A percentile compares a stretch with the other conserved stretches of the same genome.
Conservation (phyloP, 2,888 invertebrate genomes). For the Auanema freiburgensis region DNA sequence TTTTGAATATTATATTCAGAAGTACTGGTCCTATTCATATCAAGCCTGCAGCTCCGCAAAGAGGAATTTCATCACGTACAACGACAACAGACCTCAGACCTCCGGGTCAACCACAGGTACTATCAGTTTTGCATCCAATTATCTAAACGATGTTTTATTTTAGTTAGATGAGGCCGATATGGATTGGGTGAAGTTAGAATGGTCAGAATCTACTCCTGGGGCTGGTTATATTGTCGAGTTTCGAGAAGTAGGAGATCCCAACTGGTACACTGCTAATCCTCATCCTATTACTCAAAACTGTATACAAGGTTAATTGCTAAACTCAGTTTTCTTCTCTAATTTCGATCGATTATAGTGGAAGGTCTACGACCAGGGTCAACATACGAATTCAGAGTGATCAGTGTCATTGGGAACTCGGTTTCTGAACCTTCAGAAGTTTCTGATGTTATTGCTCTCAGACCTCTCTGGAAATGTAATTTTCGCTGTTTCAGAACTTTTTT, state of each 20-base stretch:
- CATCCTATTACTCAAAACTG: constrained; percentile 53
- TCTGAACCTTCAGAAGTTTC: constrained; percentile 55
- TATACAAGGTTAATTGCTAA: constrained; percentile 38
- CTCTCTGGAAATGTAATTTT: constrained; percentile 28
- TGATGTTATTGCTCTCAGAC: constrained; percentile 57
- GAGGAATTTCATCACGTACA: constrained; percentile 23
- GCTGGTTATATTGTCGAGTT: constrained; percentile 59
- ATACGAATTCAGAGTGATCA: constrained; percentile 63
- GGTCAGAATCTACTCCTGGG: constrained; percentile 47
- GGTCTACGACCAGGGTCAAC: constrained; percentile 57
- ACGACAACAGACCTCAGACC: constrained; percentile 23
- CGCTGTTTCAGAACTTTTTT: neutral
- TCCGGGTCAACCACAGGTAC: constrained; percentile 44
- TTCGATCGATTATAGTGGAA: constrained; percentile 47
- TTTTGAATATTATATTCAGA: neutral
- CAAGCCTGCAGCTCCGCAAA: constrained; percentile 32
- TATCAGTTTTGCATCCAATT: too few species aligned
- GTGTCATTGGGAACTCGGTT: constrained; percentile 43
- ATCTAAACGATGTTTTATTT: too few species aligned
- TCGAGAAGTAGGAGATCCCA: constrained; percentile 58
- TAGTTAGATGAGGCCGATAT: constrained; percentile 58
- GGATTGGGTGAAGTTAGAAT: constrained; percentile 60
- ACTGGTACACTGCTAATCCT: constrained; percentile 54
- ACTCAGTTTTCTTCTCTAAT: neutral
- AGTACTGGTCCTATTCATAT: constrained; percentile 25